Conservation (phyloP, 2,888 invertebrate genomes). For the Lampropteryx suffumata region DNA sequence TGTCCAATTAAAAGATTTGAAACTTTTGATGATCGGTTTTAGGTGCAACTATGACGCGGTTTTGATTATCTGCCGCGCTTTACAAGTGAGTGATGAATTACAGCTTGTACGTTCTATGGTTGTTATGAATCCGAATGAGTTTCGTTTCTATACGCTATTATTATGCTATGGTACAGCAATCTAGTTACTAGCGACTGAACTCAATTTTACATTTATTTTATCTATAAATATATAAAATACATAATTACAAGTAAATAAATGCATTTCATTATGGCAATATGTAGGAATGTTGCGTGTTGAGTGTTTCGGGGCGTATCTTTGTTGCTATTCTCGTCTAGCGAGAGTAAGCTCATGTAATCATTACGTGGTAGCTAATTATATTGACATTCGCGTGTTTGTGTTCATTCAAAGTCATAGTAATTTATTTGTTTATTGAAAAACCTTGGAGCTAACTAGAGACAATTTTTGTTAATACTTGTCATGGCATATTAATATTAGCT, state of each 20-base stretch:
- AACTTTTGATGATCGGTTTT: too few species aligned
- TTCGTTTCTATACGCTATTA: slow-evolving; percentile 8
- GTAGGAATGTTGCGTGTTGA: slow-evolving; percentile 59
- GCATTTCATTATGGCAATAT: slow-evolving; percentile 68
- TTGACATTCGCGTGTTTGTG: slow-evolving; percentile 10
- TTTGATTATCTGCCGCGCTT: too few species aligned
- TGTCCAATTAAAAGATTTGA: too few species aligned
- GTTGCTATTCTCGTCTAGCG: not conserved
- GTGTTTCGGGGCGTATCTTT: slow-evolving; percentile 14
- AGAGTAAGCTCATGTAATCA: not conserved
- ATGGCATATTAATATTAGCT: too few species aligned
- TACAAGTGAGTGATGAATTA: too few species aligned
- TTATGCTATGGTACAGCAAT: not conserved
- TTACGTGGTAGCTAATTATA: slow-evolving; percentile 1
- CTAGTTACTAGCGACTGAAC: not conserved
- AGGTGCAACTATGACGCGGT: too few species aligned
- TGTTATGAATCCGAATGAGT: not conserved
- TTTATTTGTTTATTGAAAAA: slow-evolving; percentile 5
- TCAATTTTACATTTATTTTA: slow-evolving; percentile 42
- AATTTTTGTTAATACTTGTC: too few species aligned
- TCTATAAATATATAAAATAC: slow-evolving; percentile 39
- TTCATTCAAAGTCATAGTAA: slow-evolving; percentile 15
- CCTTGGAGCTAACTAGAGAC: not conserved
- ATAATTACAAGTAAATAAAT: slow-evolving; percentile 63
- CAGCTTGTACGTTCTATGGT: too few species aligned